These are phyloP conservation scores for Folsomia candida DNA, from an alignment of 2,888 invertebrate genomes.

Conservation along the genomic window DNA sequence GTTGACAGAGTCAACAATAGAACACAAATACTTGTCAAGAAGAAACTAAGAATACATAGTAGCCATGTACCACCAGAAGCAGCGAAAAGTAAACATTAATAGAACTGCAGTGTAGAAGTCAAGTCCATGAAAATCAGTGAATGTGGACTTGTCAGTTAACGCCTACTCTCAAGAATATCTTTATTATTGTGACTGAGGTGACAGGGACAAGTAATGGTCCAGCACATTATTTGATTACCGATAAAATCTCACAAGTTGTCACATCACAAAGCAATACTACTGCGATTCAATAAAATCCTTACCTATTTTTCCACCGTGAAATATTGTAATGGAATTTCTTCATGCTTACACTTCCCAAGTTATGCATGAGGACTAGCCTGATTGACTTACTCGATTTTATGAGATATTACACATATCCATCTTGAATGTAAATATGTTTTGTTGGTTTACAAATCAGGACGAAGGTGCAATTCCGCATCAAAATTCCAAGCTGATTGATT, in stretches of 20 bases:
- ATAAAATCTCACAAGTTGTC: constrained; percentile 6
- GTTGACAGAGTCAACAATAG: background rate
- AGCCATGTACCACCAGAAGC: too few relatives aligned
- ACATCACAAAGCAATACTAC: background rate
- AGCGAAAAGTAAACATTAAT: background rate
- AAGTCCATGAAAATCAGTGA: background rate
- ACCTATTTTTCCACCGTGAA: background rate
- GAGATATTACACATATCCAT: too few relatives aligned
- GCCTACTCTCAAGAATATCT: background rate
- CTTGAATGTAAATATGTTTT: too few relatives aligned
- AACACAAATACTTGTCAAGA: too few relatives aligned
- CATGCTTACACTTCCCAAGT: background rate
- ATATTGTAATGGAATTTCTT: background rate
- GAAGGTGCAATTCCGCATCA: too few relatives aligned
- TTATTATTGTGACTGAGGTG: background rate
- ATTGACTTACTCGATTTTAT: background rate
- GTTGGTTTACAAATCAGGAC: too few relatives aligned
- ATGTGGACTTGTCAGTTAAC: background rate
- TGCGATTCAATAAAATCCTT: background rate
- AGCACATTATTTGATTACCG: background rate
- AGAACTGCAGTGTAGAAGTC: background rate
- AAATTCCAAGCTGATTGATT: too few relatives aligned
- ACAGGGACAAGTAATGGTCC: background rate
- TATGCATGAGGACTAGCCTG: background rate
- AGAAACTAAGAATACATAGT: too few relatives aligned